These are phyloP conservation scores for Meganola albula DNA, from an alignment of 2,888 invertebrate species.

Conservation along the genomic window DNA sequence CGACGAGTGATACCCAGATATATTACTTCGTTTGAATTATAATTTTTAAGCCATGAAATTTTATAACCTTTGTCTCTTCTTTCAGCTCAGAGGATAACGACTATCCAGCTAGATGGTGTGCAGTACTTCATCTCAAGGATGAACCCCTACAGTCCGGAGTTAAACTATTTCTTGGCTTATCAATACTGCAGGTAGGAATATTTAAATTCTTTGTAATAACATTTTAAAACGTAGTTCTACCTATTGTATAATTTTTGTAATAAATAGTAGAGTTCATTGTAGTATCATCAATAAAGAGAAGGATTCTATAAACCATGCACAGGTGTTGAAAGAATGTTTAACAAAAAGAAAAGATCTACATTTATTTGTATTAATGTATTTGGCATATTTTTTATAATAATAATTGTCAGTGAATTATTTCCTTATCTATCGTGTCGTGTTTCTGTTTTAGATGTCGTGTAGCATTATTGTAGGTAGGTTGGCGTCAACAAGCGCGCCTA, in stretches of 20 bases:
- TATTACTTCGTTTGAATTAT: too few relatives aligned
- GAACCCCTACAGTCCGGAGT: conserved; percentile 91
- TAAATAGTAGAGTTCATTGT: conserved; percentile 15
- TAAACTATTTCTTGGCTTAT: conserved; percentile 91
- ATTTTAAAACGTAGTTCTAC: too few relatives aligned
- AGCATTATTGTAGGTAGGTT: conserved; percentile 45
- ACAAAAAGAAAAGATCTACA: too few relatives aligned
- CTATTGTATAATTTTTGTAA: conserved; percentile 22
- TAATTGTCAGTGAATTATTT: too few relatives aligned
- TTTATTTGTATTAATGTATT: too few relatives aligned
- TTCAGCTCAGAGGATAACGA: conserved; percentile 90
- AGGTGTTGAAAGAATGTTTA: too few relatives aligned
- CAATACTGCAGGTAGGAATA: conserved; percentile 87
- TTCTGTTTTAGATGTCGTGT: conserved; percentile 42
- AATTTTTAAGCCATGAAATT: too few relatives aligned
- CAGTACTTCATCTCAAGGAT: conserved; percentile 91
- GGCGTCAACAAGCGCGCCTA: conserved; percentile 55
- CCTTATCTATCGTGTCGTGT: conserved; percentile 62
- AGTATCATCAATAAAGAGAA: conserved; percentile 16
- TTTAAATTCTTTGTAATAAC: too few relatives aligned
- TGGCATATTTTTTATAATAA: too few relatives aligned
- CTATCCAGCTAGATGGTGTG: conserved; percentile 89
- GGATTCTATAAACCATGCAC: too few relatives aligned
- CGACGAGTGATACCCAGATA: too few relatives aligned
- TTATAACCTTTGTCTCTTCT: too few relatives aligned